Base-by-base conservation (phyloP, 2,113 vertebrate species). In the Aspiorhynchus laticeps region DNA sequence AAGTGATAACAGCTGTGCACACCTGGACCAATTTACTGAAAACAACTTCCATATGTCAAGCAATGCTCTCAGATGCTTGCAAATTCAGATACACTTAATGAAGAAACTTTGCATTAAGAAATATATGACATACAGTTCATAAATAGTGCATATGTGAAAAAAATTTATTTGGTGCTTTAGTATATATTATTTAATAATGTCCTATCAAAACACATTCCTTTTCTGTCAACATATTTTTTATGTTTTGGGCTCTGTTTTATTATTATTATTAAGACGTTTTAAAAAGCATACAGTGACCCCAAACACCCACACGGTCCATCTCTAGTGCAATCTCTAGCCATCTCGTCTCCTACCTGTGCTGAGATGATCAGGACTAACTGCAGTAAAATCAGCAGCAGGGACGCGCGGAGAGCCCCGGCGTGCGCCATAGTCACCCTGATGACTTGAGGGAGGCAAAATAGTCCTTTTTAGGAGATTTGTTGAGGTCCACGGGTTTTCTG, bases 271-370 rank as follows among this genome's bases (percentile, higher is more conserved):
- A 51, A 56, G 0, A 61, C 2, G 36, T 80, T 59, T 43, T 15
- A 61, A 59, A 3, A 61, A 41, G 1, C 3, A 78, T 78, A 82
- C 59, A 82, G 59, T 46, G 28, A 31, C 9, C 9, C 8, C 5
- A 84, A 84, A 74, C 41, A 65, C 36, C 7, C 0, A 48, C 46
- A n/a, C 33, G 14, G 56, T 43, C 4, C 12, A 51, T 51, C 19
- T 71, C 2, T 73, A 41, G 0, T 33, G 36, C 12, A 9, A n/a
- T n/a, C n/a, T n/a, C n/a, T n/a, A n/a, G n/a, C n/a, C n/a, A n/a
- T n/a, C n/a, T n/a, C n/a, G n/a, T n/a, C n/a, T n/a, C n/a, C 97
- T 95, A 99, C 98, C 96, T 99, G 97, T 91, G 97, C 96, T 0
- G 93, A 92, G 86, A 95, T 96, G 83, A 97, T 91, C 88, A 96